phyloP scores from a whole-genome alignment of 2,113 vertebrate genomes.

The Rhynchomys soricoides region DNA sequence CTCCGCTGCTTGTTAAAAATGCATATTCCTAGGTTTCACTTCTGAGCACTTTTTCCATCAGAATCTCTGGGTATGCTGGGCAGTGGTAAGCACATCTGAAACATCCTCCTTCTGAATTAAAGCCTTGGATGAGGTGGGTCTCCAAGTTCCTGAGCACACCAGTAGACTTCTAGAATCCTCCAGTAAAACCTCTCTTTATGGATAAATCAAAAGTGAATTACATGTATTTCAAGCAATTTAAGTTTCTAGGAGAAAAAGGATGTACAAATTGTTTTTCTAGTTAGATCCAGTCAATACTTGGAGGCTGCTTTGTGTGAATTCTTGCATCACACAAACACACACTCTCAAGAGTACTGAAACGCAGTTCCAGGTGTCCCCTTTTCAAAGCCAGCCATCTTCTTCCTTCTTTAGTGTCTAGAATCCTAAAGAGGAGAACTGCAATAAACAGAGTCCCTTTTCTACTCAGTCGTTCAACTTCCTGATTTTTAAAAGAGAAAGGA shows the following conservation, averaged over 20 bases:
- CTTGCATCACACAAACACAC: not conserved
- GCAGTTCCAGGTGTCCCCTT: not conserved
- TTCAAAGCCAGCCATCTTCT: not conserved
- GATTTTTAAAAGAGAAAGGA: not conserved
- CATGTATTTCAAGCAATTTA: conserved; percentile 47
- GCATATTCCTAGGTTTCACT: not conserved
- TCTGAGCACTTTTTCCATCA: not conserved
- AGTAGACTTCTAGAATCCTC: not conserved
- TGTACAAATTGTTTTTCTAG: not conserved
- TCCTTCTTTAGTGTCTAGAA: not conserved
- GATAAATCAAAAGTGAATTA: conserved; percentile 29
- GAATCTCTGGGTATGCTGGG: not conserved
- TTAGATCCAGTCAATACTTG: conserved; percentile 18
- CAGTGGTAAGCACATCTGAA: not conserved
- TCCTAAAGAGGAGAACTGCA: not conserved
- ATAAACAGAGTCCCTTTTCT: not conserved
- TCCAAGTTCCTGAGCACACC: not conserved
- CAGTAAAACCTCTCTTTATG: conserved; percentile 30
- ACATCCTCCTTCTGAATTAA: not conserved
- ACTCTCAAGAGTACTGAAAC: not conserved
- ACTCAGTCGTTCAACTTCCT: not conserved
- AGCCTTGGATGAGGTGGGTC: not conserved
- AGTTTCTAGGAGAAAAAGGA: conserved; percentile 20
- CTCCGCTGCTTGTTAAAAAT: not conserved
- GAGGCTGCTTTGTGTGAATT: conserved; percentile 34